Conservation (phyloP, 2,888 invertebrate species). For the Epistrophe eligans region DNA sequence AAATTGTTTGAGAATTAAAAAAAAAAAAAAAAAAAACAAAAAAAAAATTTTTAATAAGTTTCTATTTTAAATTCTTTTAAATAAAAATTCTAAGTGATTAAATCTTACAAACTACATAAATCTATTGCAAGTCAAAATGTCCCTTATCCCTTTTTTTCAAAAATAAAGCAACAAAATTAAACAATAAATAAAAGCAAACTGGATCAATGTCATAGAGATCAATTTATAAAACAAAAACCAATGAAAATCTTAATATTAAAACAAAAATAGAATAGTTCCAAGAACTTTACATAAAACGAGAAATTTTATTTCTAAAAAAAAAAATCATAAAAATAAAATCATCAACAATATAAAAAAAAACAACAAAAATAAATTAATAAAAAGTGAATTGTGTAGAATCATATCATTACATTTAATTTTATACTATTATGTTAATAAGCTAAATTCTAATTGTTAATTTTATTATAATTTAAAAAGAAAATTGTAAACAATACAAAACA, state of each 20-base stretch:
- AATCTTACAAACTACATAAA: neutral
- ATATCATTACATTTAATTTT: constrained; percentile 73
- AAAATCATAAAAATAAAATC: constrained; percentile 12
- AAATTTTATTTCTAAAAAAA: constrained; percentile 1
- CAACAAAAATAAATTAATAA: constrained; percentile 7
- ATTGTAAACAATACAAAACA: neutral
- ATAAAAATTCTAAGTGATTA: neutral
- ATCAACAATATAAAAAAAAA: neutral
- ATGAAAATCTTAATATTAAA: constrained; percentile 8
- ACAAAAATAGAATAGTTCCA: constrained; percentile 66
- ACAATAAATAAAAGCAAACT: constrained; percentile 1
- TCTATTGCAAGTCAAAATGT: neutral
- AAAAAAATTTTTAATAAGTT: neutral
- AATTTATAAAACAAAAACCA: constrained; percentile 22
- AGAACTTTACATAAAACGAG: constrained; percentile 54
- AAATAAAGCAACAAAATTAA: constrained; percentile 2
- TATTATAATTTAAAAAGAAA: constrained; percentile 22
- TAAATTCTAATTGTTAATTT: constrained; percentile 18
- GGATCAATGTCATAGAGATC: constrained; percentile 39
- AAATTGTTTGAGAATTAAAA: neutral
- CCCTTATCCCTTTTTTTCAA: constrained; percentile 39
- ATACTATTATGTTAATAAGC: constrained; percentile 45
- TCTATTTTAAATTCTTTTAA: neutral
- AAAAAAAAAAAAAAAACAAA: neutral
- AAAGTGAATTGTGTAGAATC: constrained; percentile 73